These are phyloP conservation scores for Penaeus vannamei DNA, from an alignment of 1,140 invertebrate genomes.

Conservation along the genomic window DNA sequence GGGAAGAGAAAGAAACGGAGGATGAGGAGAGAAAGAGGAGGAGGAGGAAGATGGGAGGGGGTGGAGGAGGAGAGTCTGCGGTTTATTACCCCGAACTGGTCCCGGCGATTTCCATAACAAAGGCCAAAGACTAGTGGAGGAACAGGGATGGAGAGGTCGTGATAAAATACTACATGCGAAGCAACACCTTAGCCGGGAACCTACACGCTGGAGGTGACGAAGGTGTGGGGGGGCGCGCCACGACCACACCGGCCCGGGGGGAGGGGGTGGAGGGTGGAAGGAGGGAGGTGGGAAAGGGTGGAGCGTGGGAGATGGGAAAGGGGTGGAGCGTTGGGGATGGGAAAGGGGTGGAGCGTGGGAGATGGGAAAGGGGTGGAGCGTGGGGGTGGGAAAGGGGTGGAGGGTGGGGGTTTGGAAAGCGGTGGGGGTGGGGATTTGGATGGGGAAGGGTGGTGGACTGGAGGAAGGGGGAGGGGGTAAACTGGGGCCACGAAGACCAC, in stretches of 20 bases:
- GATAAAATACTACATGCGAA: conserved; percentile 62
- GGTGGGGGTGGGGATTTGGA: background rate
- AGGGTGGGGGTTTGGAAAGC: background rate
- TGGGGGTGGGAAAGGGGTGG: too few species aligned
- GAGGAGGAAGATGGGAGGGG: background rate
- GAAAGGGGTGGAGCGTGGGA: too few species aligned
- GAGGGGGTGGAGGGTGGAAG: background rate
- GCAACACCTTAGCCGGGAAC: conserved; percentile 55
- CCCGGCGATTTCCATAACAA: conserved; percentile 58
- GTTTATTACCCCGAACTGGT: conserved; percentile 36
- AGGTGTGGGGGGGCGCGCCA: background rate
- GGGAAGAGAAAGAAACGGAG: background rate
- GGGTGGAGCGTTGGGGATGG: background rate
- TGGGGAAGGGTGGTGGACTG: background rate
- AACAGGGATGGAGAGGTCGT: conserved; percentile 46
- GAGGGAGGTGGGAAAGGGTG: background rate
- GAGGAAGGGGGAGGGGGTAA: background rate
- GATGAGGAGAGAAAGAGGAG: background rate
- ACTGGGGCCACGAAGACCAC: background rate
- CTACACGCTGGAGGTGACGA: conserved; percentile 31
- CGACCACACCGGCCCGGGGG: background rate
- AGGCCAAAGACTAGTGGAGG: conserved; percentile 37
- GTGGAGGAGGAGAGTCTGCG: conserved; percentile 8
- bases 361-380: background rate
- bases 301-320: background rate